These are phyloP conservation scores for Sarcoramphus papa DNA, from an alignment of 2,797 vertebrate genomes.

Conservation along the genomic window DNA sequence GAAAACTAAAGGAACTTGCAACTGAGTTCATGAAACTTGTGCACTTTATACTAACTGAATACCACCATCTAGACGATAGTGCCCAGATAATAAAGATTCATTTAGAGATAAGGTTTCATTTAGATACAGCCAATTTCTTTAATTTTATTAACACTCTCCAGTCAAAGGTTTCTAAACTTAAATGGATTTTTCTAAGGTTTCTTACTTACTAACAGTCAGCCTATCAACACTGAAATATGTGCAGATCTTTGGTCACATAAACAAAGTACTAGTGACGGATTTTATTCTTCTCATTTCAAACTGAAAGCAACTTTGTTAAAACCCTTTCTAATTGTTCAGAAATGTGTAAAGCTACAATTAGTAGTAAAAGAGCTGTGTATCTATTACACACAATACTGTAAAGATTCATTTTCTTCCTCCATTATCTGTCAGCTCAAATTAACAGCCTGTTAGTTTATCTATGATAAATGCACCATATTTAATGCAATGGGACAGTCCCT, in stretches of 20 bases:
- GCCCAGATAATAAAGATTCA: background rate
- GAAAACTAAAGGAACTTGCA: background rate
- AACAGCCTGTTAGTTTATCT: conserved; percentile 49
- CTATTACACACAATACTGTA: background rate
- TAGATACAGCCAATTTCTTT: background rate
- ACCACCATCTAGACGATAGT: background rate
- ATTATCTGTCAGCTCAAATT: conserved; percentile 52
- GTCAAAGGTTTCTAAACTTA: background rate
- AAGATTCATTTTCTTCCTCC: conserved; percentile 44
- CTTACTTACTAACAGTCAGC: background rate
- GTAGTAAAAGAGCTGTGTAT: background rate
- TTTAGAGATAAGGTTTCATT: background rate
- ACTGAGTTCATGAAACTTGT: background rate
- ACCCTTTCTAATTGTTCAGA: conserved; percentile 5
- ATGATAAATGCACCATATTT: conserved; percentile 60
- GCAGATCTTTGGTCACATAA: background rate
- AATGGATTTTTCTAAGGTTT: background rate
- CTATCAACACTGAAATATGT: background rate
- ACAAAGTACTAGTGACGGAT: background rate
- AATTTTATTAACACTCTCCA: background rate
- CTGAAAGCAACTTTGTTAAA: conserved; percentile 11
- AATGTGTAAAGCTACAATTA: background rate
- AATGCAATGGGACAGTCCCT: conserved; percentile 65
- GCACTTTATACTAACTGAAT: background rate
- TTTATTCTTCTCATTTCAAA: background rate